Base-by-base conservation (phyloP, 2,797 vertebrate genomes). In the Pangasius sanitwongsei region DNA sequence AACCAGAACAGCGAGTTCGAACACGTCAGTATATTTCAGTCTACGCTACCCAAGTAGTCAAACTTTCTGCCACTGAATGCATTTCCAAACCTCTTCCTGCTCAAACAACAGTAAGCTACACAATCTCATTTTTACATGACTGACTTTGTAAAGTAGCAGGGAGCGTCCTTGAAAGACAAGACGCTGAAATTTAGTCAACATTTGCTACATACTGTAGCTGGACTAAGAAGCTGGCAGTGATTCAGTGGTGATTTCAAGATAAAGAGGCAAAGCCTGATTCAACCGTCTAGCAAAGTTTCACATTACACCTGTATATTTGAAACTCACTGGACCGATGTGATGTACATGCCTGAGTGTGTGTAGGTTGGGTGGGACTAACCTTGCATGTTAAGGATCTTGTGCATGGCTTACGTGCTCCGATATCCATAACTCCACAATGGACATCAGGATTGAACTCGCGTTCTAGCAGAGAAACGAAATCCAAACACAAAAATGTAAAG, bases 331-430 rank as follows among this genome's bases (percentile, higher is more conserved):
- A 77, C 41, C 13, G 1, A 50, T 50, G 3, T n/a, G 44, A 13
- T 48, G 41, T 28, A 23, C 28, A 41, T 74, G 70, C 1, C 9
- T 25, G 69, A 13, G 48, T 53, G 44, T 18, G 41, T 48, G 65
- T 67, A 9, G 9, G 50, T 41, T 80, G 48, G 0, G 70, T 6
- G 82, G 44, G 23, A 48, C 65, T 91, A 91, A 97, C 99, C 98
- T 99, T 99, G 97, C 99, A 99, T 94, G 99, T 99, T 95, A 99
- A 96, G 94, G 99, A 99, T 96, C 98, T 97, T 95, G 99, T 99
- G 96, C 99, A 99, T 96, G 98, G 97, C 96, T 99, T 99, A 95
- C 97, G 97, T 93, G 97, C 97, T 90, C 98, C 97, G 90, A 98
- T 94, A 96, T 99, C 99, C 94, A 99, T 91, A 92, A 99, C 99